Evolutionary conservation across 2,888 invertebrate species (phyloP), one percentile per base, ranked within the genome.

Genomic region (Drosophila pseudotalamancana): DNA sequence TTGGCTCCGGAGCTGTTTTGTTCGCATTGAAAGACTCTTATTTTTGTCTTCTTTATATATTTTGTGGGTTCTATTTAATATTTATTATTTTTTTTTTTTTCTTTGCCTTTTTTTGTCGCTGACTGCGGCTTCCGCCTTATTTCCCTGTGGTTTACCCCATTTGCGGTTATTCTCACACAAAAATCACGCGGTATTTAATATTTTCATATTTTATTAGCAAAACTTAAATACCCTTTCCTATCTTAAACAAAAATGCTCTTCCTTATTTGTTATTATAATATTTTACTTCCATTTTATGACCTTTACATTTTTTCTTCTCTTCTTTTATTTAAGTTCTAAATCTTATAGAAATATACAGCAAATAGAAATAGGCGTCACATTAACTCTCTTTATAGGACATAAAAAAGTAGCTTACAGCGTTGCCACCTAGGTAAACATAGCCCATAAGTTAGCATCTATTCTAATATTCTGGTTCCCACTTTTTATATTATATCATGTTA

Each of bases 161-260:
- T 73, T 84, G 62, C 57, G 60, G 67, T 69, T 80, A 72, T 84
- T 83, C 77, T 60, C 84, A 77, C 62, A 74, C 18, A 8, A 29
- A 46, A 35, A 43, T 29, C 16, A 45, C 21, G 5, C 12, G 19
- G 12, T 9, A 21, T 0, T 21, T 18, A 14, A 16, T 6, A 40
- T 27, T 9, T 8, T 1, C 2, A 32, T 16, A 1, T 14, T 37
- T 12, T 4, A 11, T 19, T 4, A 11, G 5, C 35, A 37, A 61
- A 43, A 12, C 35, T 35, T 25, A 8, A n/a, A 51, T 72, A 35
- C 61, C 23, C 54, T 51, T 37, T 21, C n/a, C 6, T n/a, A 18
- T 11, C 14, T 25, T 4, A 27, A 27, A 27, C 11, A 27, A 4
- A 21, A 31, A n/a, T n/a, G n/a, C n/a, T n/a, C n/a, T n/a, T n/a